Percentiles rank a stretch among this genome's conserved stretches.
phyloP scores from a whole-genome alignment of 1,140 invertebrate species.

The Lamellibrachia luymesi region DNA sequence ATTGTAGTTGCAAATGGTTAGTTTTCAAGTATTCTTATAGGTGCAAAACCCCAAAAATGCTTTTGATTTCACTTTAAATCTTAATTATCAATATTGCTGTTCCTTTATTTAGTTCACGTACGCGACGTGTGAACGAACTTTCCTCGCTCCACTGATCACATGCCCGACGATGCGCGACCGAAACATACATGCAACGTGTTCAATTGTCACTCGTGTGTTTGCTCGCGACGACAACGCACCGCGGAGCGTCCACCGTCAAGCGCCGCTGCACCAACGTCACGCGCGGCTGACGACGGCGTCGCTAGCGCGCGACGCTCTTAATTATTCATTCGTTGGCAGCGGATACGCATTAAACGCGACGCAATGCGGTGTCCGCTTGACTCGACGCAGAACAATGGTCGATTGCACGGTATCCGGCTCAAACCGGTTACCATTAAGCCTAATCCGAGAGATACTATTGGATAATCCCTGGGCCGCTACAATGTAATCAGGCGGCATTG shows the following conservation, averaged over 20 bases:
- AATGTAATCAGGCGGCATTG: neutral
- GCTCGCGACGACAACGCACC: neutral
- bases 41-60: no score
- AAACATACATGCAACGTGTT: neutral
- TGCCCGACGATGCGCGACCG: neutral
- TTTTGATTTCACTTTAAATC: no score
- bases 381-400: neutral
- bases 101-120: neutral
- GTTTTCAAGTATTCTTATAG: no score
- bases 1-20: no score
- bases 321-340: neutral
- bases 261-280: neutral
- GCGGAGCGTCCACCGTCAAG: neutral
- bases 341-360: constrained; percentile 3
- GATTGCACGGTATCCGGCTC: neutral
- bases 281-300: neutral
- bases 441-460: neutral
- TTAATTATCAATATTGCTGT: neutral
- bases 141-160: neutral
- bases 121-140: neutral
- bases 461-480: neutral
- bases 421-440: neutral
- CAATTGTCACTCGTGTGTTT: neutral
- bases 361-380: neutral
- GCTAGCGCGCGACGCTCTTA: neutral